Base-by-base conservation (phyloP, 2,797 vertebrate species). In the Propithecus perrieri region DNA sequence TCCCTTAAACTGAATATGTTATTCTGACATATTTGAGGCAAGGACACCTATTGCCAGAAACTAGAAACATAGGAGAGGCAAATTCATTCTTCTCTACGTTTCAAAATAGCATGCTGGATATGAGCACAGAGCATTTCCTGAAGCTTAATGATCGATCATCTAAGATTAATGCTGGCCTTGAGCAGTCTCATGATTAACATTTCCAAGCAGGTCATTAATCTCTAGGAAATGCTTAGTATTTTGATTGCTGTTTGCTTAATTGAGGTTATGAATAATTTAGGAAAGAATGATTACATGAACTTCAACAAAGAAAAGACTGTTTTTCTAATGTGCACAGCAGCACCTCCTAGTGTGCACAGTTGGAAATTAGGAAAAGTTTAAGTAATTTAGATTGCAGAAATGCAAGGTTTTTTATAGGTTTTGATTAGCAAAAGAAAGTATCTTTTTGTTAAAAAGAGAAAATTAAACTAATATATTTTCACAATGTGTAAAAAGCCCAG, bases 201-300 rank as follows among this genome's bases (percentile, higher is more conserved):
- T 96, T 97, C 74, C 94, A 95, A 79, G 43, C 26, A 43, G 76
- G 33, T 71, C 86, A 91, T 94, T 97, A 93, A 93, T 95, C 93
- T 94, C 67, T 43, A 92, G 91, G 93, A 97, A 96, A 92, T 94
- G 86, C 63, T 96, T n/a, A 65, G 80, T 55, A 76, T 96, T 96
- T 86, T 83, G 46, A 94, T 80, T 95, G 46, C 87, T 98, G 85
- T 85, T 86, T 92, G 59, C 85, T 90, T 92, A 94, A 96, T 53
- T 95, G 89, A 96, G 89, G 61, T 65, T 78, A 87, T 94, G 86
- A 96, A 96, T 94, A 96, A 97, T 97, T 97, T 93, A 79, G 76
- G 95, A n/a, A 97, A 83, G 85, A 92, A 96, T 87, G 80, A 91
- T 95, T 91, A 81, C 59, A 81, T 50, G 65, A 93, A 94, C 91